A percentile compares a stretch with the other conserved stretches of the same genome.
Conservation (phyloP, 2,113 vertebrate species). For the Paradoxurus hermaphroditus region DNA sequence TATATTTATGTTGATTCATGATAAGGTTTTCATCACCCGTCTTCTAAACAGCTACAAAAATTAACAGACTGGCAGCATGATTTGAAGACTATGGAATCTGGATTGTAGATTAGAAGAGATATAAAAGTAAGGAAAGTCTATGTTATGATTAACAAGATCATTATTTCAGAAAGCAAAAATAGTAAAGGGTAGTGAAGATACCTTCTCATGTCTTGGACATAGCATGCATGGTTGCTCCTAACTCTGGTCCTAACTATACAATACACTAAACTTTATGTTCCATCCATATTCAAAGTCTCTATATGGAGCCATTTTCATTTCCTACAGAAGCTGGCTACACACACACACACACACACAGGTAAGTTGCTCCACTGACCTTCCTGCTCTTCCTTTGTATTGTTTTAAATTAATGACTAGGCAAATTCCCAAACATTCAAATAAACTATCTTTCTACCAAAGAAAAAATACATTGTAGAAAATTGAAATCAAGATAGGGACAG, state of each 20-base stretch:
- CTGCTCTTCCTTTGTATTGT: constrained; percentile 47
- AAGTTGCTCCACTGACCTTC: constrained; percentile 6
- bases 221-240: constrained; percentile 36
- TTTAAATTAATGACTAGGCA: neutral
- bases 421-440: neutral
- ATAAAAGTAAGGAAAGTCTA: neutral
- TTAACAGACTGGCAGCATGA: neutral
- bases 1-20: neutral
- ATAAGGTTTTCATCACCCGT: neutral
- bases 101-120: neutral
- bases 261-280: constrained; percentile 71
- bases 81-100: neutral
- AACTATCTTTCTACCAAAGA: neutral
- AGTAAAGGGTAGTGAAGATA: constrained; percentile 55
- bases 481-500: neutral
- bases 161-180: constrained; percentile 33
- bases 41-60: neutral
- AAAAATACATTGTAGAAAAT: neutral
- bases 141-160: neutral
- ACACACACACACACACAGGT: neutral
- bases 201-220: constrained; percentile 41
- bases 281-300: constrained; percentile 61
- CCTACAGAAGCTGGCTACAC: constrained; percentile 44
- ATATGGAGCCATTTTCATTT: constrained; percentile 59
- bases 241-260: neutral